Base-by-base conservation (phyloP, 1,140 invertebrate genomes). In the Whitmania pigra region DNA sequence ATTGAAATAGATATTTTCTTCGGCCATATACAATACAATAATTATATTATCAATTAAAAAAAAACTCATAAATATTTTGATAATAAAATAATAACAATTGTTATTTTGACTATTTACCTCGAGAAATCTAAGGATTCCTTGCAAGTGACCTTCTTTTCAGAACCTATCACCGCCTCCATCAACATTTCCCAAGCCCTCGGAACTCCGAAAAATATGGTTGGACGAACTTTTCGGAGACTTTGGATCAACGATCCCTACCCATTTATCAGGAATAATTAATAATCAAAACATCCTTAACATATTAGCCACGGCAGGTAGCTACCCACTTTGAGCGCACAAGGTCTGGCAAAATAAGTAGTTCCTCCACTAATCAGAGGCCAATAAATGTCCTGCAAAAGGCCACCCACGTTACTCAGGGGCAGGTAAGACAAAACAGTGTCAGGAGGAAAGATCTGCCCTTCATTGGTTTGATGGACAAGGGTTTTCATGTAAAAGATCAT, bases 131-230 rank as follows among this genome's bases (percentile, higher is more conserved):
- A 17, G 5, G 2, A 1, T 13, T 49, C 9, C 43, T 49, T 17
- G 15, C 13, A 13, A 13, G 5, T 49, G 31, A 36, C 31, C 43
- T 49, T 4, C 43, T 49, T 49, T 49, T 17, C 43, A 49, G 2
- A 17, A 11, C 43, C 43, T 7, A 15, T 13, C 43, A 49, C 13
- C 5, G 43, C 43, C 77, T 93, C 91, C 75, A 89, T 86, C 78
- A 93, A 91, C 79, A 93, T 94, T 79, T 94, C 91, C 86, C 88
- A 93, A 0, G 93, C 89, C 74, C 91, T 84, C 0, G 92, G 91
- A 0, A 93, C 91, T 2, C 87, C 91, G 25, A 93, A 79, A 77
- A 93, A 89, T 54, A 86, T 82, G 0, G 91, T 92, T 9, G 91
- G 91, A 72, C 85, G 80, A 0, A 88, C 88, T 80, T 88, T 86